Evolutionary conservation across 2,797 vertebrate genomes (phyloP).

Genomic region (Gephyroberyx darwinii): DNA sequence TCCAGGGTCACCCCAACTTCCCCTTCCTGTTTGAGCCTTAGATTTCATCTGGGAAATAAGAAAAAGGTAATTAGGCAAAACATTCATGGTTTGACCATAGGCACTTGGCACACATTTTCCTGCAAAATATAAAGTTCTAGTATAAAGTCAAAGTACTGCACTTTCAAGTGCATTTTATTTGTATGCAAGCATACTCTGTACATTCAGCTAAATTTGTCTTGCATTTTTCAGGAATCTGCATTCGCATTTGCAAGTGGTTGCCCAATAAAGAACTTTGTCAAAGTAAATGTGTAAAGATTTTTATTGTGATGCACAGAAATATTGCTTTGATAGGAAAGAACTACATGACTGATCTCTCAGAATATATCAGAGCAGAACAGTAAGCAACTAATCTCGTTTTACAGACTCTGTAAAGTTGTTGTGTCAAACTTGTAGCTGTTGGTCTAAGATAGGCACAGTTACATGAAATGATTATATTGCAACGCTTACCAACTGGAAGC

Average conservation of each 20-base stretch:
- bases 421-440: conserved; percentile 3
- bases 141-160: neutral
- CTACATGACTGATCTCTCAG: conserved; percentile 6
- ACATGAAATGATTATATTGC: neutral
- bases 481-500: conserved; percentile 1
- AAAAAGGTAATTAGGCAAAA: conserved; percentile 17
- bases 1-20: conserved; percentile 75
- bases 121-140: neutral
- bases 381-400: neutral
- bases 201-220: conserved; percentile 31
- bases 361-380: neutral
- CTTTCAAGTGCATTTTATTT: neutral
- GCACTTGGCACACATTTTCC: neutral
- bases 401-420: neutral
- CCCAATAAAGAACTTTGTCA: conserved; percentile 65
- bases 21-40: conserved; percentile 82
- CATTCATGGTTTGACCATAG: conserved; percentile 1
- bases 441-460: neutral
- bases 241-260: conserved; percentile 17
- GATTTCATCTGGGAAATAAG: conserved; percentile 18
- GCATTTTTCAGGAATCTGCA: conserved; percentile 13
- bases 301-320: conserved; percentile 37
- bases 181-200: conserved; percentile 20
- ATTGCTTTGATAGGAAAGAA: conserved; percentile 1
- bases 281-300: conserved; percentile 18